Percentiles rank a stretch among this genome's conserved stretches.
These are phyloP conservation scores for Zoroaster sp. DNA, from an alignment of 53 echinoderm and acorn worm species.

Conservation along the genomic window DNA sequence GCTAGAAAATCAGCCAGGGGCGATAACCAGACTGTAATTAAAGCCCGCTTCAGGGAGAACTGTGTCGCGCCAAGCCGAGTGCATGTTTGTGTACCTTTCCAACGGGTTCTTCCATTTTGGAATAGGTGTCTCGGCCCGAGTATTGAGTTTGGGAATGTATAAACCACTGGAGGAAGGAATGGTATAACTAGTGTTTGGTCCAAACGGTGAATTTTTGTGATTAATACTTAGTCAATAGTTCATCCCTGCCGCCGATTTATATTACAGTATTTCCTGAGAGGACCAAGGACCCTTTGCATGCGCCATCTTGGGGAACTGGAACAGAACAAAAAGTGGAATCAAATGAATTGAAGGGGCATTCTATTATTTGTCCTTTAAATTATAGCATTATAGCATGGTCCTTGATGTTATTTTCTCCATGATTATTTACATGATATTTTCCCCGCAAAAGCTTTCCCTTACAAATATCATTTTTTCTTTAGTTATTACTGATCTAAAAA, in stretches of 20 bases:
- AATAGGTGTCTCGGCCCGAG: too few species aligned
- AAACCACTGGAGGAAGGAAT: not conserved
- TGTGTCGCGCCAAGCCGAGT: not conserved
- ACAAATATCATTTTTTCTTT: too few species aligned
- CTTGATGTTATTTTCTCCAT: too few species aligned
- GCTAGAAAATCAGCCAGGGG: not conserved
- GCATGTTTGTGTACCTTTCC: not conserved
- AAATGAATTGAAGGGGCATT: too few species aligned
- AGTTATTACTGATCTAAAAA: too few species aligned
- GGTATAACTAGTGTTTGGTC: not conserved
- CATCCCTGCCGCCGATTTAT: not conserved
- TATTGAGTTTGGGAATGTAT: not conserved
- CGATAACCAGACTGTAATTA: not conserved
- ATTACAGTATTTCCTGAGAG: not conserved
- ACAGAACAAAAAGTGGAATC: too few species aligned
- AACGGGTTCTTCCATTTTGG: conserved; percentile 5
- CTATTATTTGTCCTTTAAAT: too few species aligned
- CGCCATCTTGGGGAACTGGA: too few species aligned
- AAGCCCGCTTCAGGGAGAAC: not conserved
- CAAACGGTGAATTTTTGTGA: not conserved
- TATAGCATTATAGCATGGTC: too few species aligned
- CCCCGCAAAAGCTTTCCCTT: too few species aligned
- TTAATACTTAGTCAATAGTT: not conserved
- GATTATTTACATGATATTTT: too few species aligned
- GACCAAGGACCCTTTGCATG: too few species aligned